Evolutionary conservation across 2,888 invertebrate genomes (phyloP).

Genomic region (Lagria hirta): DNA sequence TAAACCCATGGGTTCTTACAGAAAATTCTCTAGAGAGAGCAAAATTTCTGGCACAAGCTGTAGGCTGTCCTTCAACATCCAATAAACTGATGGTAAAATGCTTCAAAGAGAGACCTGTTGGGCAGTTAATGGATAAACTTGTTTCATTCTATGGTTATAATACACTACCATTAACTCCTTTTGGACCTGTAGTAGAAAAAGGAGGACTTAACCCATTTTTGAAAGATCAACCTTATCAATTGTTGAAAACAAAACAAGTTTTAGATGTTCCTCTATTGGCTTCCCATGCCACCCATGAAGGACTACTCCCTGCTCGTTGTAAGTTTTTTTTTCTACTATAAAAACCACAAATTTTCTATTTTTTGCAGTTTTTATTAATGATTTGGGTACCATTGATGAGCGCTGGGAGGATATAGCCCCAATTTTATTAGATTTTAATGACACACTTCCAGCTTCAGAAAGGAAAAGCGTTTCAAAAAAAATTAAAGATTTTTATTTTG

Average conservation of each 20-base stretch:
- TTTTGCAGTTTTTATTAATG: slow-evolving; percentile 9
- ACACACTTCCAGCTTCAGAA: slow-evolving; percentile 18
- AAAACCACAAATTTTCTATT: background rate
- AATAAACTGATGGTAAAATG: slow-evolving; percentile 60
- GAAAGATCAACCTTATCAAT: slow-evolving; percentile 35
- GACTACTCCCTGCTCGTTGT: slow-evolving; percentile 8
- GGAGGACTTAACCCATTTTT: slow-evolving; percentile 43
- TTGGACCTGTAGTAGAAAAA: slow-evolving; percentile 64
- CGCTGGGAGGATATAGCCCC: slow-evolving; percentile 28
- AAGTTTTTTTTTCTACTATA: slow-evolving; percentile 2
- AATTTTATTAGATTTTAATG: slow-evolving; percentile 29
- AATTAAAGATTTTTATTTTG: slow-evolving; percentile 30
- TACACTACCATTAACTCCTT: slow-evolving; percentile 64
- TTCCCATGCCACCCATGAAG: slow-evolving; percentile 40
- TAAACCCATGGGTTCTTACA: slow-evolving; percentile 61
- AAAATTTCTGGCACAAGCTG: slow-evolving; percentile 59
- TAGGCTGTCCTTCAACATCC: slow-evolving; percentile 65
- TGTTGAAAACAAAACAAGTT: slow-evolving; percentile 40
- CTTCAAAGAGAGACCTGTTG: slow-evolving; percentile 62
- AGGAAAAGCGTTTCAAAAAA: slow-evolving; percentile 20
- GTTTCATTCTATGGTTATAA: slow-evolving; percentile 56
- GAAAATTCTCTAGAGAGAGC: slow-evolving; percentile 64
- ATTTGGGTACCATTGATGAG: slow-evolving; percentile 20
- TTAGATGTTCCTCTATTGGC: slow-evolving; percentile 45
- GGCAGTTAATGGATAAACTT: slow-evolving; percentile 61